Evolutionary conservation across 1,140 invertebrate species (phyloP).

Genomic region (Cyclina sinensis): DNA sequence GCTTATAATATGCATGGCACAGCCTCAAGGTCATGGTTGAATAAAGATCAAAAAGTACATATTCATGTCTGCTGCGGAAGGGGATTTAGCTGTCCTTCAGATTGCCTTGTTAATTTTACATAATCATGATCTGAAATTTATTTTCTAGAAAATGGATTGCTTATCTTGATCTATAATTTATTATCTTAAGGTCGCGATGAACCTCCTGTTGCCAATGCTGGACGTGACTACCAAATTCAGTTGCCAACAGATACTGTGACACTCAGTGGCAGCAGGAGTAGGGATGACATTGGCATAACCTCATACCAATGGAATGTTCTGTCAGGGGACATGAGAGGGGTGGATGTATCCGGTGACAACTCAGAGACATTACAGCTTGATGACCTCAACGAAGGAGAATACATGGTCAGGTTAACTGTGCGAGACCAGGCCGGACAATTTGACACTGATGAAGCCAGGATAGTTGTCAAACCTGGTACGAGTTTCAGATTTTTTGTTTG

Average conservation of each 20-base stretch:
- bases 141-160: too few species aligned
- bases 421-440: conserved; percentile 9
- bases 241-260: conserved; percentile 50
- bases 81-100: too few species aligned
- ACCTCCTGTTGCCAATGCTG: conserved; percentile 49
- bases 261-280: conserved; percentile 47
- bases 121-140: too few species aligned
- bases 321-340: neutral
- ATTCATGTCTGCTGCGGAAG: too few species aligned
- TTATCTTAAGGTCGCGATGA: conserved; percentile 1
- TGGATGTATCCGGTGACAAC: neutral
- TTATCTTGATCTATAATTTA: too few species aligned
- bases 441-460: conserved; percentile 13
- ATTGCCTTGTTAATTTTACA: too few species aligned
- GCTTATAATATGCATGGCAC: too few species aligned
- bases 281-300: conserved; percentile 36
- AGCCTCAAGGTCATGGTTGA: too few species aligned
- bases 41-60: too few species aligned
- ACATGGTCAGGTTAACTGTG: conserved; percentile 8
- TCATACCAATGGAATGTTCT: conserved; percentile 15
- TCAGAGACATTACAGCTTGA: neutral
- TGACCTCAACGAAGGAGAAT: conserved; percentile 31
- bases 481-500: too few species aligned
- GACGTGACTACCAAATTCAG: conserved; percentile 38
- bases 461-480: conserved; percentile 46